Evolutionary conservation across 1,140 invertebrate species (phyloP), one percentile per base, ranked within the genome.

Genomic region (Microplitis demolitor): DNA sequence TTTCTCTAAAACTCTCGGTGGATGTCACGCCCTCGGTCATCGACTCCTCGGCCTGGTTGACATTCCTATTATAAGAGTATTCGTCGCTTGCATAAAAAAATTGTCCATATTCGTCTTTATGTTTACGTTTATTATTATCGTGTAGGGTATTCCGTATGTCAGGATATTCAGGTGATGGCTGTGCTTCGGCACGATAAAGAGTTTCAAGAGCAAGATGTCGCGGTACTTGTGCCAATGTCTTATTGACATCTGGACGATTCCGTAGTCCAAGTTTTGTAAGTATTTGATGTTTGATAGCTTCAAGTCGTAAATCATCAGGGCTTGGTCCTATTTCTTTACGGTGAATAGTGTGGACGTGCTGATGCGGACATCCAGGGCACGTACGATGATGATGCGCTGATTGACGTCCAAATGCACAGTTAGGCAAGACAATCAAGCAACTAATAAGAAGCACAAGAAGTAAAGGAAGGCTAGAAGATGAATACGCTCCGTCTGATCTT

Each of bases 231-330:
- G 85, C 83, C 66, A 92, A 82, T 8, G 90, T 90, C 60, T 89
- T 84, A 4, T 91, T 93, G 16, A 94, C 90, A 78, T 94, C 93
- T 16, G 93, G 93, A 70, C 91, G 90, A 8, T 85, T 83, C 53
- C 88, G 88, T 14, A 94, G 86, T 4, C 93, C 93, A 69, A 94
- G 87, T 82, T 94, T 94, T 5, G 89, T 90, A 11, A 94, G 84
- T 73, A 94, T 94, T 83, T 94, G 93, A 60, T 90, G 89, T 80
- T 94, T 94, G 76, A 94, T 94, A 2, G 92, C 91, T 79, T 94
- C 93, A 35, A 94, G 84, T 61, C 93, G 87, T 31, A 92, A 82
- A 24, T 88, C 87, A 74, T 93, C 91, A 61, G 73, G 86, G 74
- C 72, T 87, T 35, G 82, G 83, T 4, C 74, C 69, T 13, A 50